Conservation (phyloP, 2,888 invertebrate genomes). For the Augiades crinisus region DNA sequence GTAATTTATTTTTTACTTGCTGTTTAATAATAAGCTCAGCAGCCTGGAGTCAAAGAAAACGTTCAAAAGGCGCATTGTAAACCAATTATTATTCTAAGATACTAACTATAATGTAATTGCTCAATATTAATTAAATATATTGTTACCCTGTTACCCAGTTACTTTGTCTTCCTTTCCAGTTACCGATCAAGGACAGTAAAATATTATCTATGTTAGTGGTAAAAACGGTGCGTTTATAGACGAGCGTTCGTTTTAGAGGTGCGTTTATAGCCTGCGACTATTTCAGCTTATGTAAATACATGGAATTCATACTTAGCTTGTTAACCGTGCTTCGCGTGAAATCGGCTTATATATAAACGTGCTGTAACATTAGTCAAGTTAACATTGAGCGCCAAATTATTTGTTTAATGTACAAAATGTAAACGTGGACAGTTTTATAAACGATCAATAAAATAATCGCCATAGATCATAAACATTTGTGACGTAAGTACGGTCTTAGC, state of each 20-base stretch:
- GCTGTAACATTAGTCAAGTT: background rate
- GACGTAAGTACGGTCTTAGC: background rate
- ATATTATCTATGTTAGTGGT: background rate
- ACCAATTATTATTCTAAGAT: slow-evolving; percentile 1
- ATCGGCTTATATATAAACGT: background rate
- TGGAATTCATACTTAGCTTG: too few species aligned
- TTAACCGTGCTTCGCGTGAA: too few species aligned
- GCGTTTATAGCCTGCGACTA: too few species aligned
- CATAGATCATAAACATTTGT: slow-evolving; percentile 8
- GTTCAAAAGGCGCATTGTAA: too few species aligned
- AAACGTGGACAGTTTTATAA: slow-evolving; percentile 1
- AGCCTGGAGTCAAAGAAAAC: too few species aligned
- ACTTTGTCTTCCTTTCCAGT: slow-evolving; percentile 54
- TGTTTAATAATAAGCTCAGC: slow-evolving; percentile 34
- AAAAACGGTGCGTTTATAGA: slow-evolving; percentile 3
- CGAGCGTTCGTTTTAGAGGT: background rate
- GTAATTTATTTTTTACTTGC: too few species aligned
- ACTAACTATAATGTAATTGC: slow-evolving; percentile 18
- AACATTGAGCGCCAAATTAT: background rate
- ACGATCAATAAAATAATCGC: background rate
- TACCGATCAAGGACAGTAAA: slow-evolving; percentile 36
- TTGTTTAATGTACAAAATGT: background rate
- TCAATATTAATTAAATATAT: slow-evolving; percentile 19
- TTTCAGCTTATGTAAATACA: background rate
- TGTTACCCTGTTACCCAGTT: slow-evolving; percentile 57